Evolutionary conservation across 2,797 vertebrate genomes (phyloP).

Genomic region (Cyprinella venusta): DNA sequence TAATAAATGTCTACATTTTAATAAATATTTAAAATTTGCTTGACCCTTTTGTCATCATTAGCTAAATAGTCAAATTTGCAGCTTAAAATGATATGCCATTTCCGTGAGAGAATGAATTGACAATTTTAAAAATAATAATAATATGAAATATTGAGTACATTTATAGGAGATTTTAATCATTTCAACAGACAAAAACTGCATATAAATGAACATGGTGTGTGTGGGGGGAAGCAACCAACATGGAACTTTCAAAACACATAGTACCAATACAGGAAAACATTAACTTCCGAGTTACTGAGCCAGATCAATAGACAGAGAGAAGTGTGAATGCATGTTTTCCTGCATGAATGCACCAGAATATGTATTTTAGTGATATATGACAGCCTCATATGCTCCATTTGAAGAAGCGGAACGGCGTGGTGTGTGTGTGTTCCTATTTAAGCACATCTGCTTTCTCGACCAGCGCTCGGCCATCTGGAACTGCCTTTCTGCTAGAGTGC

Average conservation of each 20-base stretch:
- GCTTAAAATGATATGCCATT: neutral
- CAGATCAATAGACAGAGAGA: conserved; percentile 37
- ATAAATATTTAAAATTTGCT: neutral
- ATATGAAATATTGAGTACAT: neutral
- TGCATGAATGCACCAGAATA: conserved; percentile 44
- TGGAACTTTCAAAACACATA: conserved; percentile 39
- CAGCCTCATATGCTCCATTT: conserved; percentile 54
- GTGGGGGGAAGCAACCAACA: conserved; percentile 32
- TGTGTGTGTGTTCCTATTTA: conserved; percentile 53
- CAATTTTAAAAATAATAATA: neutral
- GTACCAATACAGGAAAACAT: conserved; percentile 37
- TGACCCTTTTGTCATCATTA: neutral
- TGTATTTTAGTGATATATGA: conserved; percentile 47
- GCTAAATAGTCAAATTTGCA: neutral
- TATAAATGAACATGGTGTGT: neutral
- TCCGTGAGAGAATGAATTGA: neutral
- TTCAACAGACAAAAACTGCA: neutral
- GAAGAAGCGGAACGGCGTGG: conserved; percentile 56
- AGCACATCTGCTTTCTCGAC: conserved; percentile 64
- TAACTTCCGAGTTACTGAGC: conserved; percentile 41
- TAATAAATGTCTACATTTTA: neutral
- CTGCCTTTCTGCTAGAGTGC: conserved; percentile 59
- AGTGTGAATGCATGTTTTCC: conserved; percentile 34
- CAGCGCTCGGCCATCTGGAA: conserved; percentile 62
- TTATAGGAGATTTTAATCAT: neutral